Conservation (phyloP, 2,797 vertebrate species). For the Coregonus ussuriensis region DNA sequence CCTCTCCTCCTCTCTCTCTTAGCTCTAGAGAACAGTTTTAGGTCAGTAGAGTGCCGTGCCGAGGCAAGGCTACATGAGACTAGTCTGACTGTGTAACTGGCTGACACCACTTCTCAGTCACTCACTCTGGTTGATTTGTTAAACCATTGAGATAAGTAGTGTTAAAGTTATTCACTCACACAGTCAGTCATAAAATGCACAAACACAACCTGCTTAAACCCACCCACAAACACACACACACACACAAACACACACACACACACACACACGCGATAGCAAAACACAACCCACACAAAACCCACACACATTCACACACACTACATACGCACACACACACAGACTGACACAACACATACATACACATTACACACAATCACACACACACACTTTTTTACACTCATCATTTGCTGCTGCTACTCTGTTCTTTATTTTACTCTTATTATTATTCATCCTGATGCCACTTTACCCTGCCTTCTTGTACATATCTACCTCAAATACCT, state of each 20-base stretch:
- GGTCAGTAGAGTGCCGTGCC: background rate
- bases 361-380: no score
- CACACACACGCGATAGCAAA: background rate
- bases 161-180: background rate
- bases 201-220: background rate
- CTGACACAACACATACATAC: background rate
- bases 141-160: slow-evolving; percentile 14
- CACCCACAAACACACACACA: background rate
- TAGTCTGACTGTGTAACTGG: background rate
- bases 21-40: background rate
- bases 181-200: background rate
- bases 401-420: no score
- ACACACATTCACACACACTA: background rate
- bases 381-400: no score
- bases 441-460: no score
- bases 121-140: background rate
- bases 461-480: no score
- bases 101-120: background rate
- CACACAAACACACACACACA: background rate
- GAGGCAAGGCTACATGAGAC: slow-evolving; percentile 6
- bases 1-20: slow-evolving; percentile 10
- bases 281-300: background rate
- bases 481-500: no score
- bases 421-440: no score
- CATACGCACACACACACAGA: background rate